Conservation (phyloP, 1,140 invertebrate species). For the Ceratosolen fusciceps region DNA sequence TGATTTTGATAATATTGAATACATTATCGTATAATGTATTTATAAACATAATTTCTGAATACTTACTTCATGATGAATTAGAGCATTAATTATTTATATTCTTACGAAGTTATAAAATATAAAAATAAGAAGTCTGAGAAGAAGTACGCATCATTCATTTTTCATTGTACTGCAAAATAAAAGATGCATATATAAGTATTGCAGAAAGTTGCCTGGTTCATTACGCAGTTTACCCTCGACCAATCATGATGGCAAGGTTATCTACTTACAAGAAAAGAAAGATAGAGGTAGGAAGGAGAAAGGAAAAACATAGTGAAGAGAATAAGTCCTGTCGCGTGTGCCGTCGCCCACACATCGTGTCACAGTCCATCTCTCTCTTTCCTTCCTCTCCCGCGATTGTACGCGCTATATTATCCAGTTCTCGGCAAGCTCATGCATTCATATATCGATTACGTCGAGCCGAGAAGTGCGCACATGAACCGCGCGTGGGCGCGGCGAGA, state of each 20-base stretch:
- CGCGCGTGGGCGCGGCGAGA: slow-evolving; percentile 39
- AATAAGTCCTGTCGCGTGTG: slow-evolving; percentile 26
- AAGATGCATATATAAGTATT: not conserved
- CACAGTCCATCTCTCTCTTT: slow-evolving; percentile 20
- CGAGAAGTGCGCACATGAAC: slow-evolving; percentile 27
- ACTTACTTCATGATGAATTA: no score
- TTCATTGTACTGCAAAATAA: no score
- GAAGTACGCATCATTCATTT: no score
- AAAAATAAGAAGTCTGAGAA: no score
- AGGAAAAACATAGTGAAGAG: slow-evolving; percentile 11
- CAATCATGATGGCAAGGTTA: slow-evolving; percentile 31
- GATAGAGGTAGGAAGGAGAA: slow-evolving; percentile 1
- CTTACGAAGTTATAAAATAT: no score
- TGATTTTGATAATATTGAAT: no score
- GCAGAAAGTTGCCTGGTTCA: not conserved
- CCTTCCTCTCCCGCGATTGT: not conserved
- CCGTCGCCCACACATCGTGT: slow-evolving; percentile 24
- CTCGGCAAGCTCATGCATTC: slow-evolving; percentile 33
- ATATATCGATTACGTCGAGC: slow-evolving; percentile 46
- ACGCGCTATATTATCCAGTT: slow-evolving; percentile 37
- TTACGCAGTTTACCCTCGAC: not conserved
- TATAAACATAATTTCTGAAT: no score
- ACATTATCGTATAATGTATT: no score
- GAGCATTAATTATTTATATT: no score
- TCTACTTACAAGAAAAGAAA: slow-evolving; percentile 21